A percentile compares a stretch with the other conserved stretches of the same genome.
Conservation (phyloP, 2,888 invertebrate genomes). For the Xanthorhoe spadicearia region DNA sequence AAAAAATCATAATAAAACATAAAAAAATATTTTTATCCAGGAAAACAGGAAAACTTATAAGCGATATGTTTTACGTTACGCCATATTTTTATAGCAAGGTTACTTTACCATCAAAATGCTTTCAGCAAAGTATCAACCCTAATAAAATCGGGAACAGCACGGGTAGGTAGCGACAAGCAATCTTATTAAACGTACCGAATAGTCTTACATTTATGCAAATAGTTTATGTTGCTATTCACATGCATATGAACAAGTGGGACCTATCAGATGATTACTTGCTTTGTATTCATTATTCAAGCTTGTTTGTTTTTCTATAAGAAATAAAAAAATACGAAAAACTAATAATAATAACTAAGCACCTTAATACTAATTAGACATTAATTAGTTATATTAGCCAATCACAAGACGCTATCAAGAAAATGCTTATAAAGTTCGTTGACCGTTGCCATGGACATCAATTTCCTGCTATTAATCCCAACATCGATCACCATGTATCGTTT, state of each 20-base stretch:
- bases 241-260: constrained; percentile 8
- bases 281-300: constrained; percentile 5
- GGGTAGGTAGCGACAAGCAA: constrained; percentile 9
- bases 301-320: no score
- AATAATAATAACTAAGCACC: no score
- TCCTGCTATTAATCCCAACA: constrained; percentile 23
- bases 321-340: no score
- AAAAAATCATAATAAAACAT: no score
- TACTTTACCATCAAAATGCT: background rate
- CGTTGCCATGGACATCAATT: constrained; percentile 6
- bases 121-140: constrained; percentile 29
- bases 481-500: constrained; percentile 50
- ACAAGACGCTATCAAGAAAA: no score
- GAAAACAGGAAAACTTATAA: background rate
- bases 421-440: background rate
- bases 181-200: constrained; percentile 33
- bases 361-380: no score
- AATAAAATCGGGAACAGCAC: constrained; percentile 19
- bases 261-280: constrained; percentile 5
- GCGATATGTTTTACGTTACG: background rate
- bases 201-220: constrained; percentile 35
- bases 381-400: no score
- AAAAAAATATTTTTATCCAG: background rate
- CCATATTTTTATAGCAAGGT: background rate
- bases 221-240: constrained; percentile 15